Conservation (phyloP, 2,888 invertebrate genomes). For the Drosophila mimetica region DNA sequence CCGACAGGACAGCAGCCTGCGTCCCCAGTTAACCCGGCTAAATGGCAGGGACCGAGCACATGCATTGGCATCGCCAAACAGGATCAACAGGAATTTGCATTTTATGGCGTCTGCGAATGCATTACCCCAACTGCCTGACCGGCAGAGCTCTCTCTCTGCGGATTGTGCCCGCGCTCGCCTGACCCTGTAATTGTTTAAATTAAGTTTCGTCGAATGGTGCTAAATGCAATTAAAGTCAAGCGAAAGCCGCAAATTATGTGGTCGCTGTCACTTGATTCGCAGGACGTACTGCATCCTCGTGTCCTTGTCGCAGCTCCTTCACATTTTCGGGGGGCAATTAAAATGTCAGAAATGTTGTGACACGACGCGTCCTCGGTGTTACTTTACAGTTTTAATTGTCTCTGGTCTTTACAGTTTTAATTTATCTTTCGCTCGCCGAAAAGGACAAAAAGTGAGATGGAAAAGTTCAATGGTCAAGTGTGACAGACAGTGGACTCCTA, state of each 20-base stretch:
- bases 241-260: conserved; percentile 49
- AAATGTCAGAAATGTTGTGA: conserved; percentile 64
- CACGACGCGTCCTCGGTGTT: conserved; percentile 49
- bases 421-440: conserved; percentile 43
- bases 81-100: conserved; percentile 80
- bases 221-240: conserved; percentile 64
- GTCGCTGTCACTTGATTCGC: conserved; percentile 53
- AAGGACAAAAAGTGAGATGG: not conserved
- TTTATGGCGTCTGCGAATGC: conserved; percentile 77
- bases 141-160: conserved; percentile 8
- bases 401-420: too few species aligned
- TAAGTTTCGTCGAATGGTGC: conserved; percentile 48
- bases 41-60: conserved; percentile 68
- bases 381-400: conserved; percentile 73
- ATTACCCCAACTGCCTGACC: conserved; percentile 22
- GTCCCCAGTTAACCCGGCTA: conserved; percentile 51
- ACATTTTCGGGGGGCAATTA: conserved; percentile 61
- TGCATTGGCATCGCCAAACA: conserved; percentile 75
- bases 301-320: conserved; percentile 35
- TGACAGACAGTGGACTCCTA: not conserved
- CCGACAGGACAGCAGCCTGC: not conserved
- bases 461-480: conserved; percentile 32
- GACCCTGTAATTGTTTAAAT: conserved; percentile 67
- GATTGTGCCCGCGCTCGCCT: not conserved
- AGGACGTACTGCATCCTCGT: conserved; percentile 1